Conservation (phyloP, 2,888 invertebrate species). For the Lordiphosa fenestrarum region DNA sequence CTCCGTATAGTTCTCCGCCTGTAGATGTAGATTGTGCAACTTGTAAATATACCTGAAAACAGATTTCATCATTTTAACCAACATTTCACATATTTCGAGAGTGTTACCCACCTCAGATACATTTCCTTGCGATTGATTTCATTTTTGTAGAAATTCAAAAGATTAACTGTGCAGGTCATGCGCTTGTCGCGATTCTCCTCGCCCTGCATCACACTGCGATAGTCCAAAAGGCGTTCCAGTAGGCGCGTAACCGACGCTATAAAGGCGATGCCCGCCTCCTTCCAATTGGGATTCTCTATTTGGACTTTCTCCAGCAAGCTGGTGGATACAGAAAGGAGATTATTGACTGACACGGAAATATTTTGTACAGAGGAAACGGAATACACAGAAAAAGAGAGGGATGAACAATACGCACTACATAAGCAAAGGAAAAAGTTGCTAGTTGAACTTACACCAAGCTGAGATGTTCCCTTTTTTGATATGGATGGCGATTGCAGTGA, state of each 20-base stretch:
- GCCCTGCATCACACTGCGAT: conserved; percentile 96
- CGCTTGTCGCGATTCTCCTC: conserved; percentile 96
- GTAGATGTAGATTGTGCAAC: conserved; percentile 93
- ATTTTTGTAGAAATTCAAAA: conserved; percentile 97
- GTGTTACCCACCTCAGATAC: conserved; percentile 85
- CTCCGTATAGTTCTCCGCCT: conserved; percentile 95
- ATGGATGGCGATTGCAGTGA: conserved; percentile 71
- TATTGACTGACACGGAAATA: not conserved
- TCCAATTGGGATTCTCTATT: conserved; percentile 92
- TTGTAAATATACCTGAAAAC: conserved; percentile 91
- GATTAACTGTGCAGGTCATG: conserved; percentile 97
- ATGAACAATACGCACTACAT: not conserved
- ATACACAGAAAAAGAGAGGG: conserved; percentile 6
- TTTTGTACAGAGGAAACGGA: not conserved
- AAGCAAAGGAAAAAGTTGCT: conserved; percentile 21
- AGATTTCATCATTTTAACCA: too few relatives aligned
- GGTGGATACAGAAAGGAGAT: conserved; percentile 14
- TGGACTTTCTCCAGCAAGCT: conserved; percentile 93
- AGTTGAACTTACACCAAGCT: conserved; percentile 92
- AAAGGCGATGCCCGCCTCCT: conserved; percentile 94
- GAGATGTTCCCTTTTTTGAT: conserved; percentile 88
- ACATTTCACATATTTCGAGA: too few relatives aligned
- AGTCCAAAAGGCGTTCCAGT: conserved; percentile 93
- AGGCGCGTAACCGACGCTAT: conserved; percentile 95
- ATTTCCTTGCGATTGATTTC: conserved; percentile 97